Conservation (phyloP, 35 echinoderm and acorn worm genomes). For the Patiria miniata region DNA sequence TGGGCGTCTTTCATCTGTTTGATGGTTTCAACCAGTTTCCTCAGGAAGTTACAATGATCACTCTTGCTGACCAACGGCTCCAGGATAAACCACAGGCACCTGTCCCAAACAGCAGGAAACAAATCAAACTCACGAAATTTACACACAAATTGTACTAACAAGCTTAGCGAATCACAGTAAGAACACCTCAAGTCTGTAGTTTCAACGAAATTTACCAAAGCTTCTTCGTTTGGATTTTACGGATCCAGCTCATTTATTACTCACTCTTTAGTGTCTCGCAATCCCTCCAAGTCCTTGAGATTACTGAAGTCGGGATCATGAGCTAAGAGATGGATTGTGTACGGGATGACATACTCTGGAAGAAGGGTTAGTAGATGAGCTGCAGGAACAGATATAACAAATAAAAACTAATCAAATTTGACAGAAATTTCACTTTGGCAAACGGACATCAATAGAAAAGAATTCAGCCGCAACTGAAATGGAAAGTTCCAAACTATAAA, state of each 20-base stretch:
- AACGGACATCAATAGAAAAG: no score
- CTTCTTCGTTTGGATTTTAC: no score
- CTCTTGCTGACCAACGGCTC: slow-evolving; percentile 79
- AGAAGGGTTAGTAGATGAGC: slow-evolving; percentile 72
- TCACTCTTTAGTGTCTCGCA: slow-evolving; percentile 98
- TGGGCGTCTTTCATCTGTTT: slow-evolving; percentile 96
- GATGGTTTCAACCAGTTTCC: slow-evolving; percentile 93
- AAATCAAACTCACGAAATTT: no score
- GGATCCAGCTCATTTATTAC: background rate
- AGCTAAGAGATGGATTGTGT: slow-evolving; percentile 83
- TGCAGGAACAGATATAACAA: slow-evolving; percentile 32
- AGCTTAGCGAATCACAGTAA: no score
- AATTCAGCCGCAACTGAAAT: no score
- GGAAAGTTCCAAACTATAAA: no score
- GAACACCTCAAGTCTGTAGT: no score
- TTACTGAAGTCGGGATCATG: slow-evolving; percentile 95
- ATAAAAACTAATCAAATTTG: no score
- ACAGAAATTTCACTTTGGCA: no score
- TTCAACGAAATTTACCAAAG: no score
- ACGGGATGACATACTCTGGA: slow-evolving; percentile 96
- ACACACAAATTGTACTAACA: no score
- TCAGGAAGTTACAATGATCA: slow-evolving; percentile 89
- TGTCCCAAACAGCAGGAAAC: slow-evolving; percentile 3
- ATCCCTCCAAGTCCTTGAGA: slow-evolving; percentile 80
- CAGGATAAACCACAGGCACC: slow-evolving; percentile 94